Evolutionary conservation across 2,888 invertebrate species (phyloP), one percentile per base, ranked within the genome.

Genomic region (Embidobia sp.): DNA sequence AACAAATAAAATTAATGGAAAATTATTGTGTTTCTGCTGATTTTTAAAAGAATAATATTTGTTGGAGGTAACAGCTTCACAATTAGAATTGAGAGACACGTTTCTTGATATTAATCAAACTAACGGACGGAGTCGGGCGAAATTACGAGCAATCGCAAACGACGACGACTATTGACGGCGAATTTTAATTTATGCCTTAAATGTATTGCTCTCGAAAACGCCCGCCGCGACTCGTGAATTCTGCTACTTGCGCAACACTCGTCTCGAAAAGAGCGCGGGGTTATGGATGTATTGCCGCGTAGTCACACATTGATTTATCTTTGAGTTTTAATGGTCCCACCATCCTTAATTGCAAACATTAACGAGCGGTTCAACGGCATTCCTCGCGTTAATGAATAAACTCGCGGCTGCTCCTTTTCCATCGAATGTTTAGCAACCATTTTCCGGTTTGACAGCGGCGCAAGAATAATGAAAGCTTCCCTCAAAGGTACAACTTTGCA

Each of bases 321-420:
- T 79, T 75, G 79, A 77, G 80, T 77, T 80, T 80, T 77, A 78
- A 80, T 76, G 75, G 77, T 73, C 49, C 64, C 63, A 44, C 75
- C 63, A 67, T 78, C 67, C 73, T 80, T 82, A 84, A 84, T 84
- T 82, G 82, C 82, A 61, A 80, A 74, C 82, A 83, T 84, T 83
- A 84, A 83, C 81, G 82, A 84, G 82, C 80, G 75, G 77, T 80
- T 82, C 79, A 77, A 51, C 63, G 75, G 73, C 79, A 81, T 81
- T 82, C 79, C 80, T 72, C 79, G 76, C 75, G 79, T 82, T 80
- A 82, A 82, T 79, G 80, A 82, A 84, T 78, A 79, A 78, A 81
- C 81, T 73, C 67, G 48, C 57, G 79, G 72, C 75, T 64, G 70
- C 70, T 78, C 66, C 75, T 80, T 79, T 79, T 76, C 70, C 73